Percentiles rank a stretch among this genome's conserved stretches.
phyloP scores from a whole-genome alignment of 2,888 invertebrate species.

The Cancer borealis region DNA sequence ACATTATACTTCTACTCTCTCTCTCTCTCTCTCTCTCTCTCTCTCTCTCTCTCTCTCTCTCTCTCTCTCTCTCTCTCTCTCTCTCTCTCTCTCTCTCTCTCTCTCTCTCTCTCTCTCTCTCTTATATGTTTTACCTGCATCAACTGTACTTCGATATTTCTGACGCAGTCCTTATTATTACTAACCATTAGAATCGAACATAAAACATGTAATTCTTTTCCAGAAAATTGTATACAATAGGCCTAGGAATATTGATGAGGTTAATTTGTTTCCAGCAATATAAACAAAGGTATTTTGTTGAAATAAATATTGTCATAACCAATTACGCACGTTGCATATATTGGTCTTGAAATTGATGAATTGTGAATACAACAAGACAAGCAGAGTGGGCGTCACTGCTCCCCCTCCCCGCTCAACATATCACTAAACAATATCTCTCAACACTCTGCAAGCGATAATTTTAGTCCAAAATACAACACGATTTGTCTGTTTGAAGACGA shows the following conservation, averaged over 20 bases:
- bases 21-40: slow-evolving; percentile 37
- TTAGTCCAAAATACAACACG: not conserved
- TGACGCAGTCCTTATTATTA: not conserved
- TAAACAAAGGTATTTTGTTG: not conserved
- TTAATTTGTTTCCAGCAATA: not conserved
- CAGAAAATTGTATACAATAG: not conserved
- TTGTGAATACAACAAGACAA: not conserved
- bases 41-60: slow-evolving; percentile 34
- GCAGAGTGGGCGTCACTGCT: not conserved
- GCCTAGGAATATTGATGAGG: not conserved
- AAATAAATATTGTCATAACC: not conserved
- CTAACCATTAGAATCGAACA: not conserved
- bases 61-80: slow-evolving; percentile 33
- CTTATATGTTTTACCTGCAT: too few relatives aligned
- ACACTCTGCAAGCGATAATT: not conserved
- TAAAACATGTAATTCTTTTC: not conserved
- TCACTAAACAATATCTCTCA: not conserved
- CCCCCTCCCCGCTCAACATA: not conserved
- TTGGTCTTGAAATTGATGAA: not conserved
- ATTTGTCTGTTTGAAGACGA: not conserved
- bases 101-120: too few relatives aligned
- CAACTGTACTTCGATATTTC: not conserved
- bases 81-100: not conserved
- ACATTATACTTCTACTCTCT: not conserved
- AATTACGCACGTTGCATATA: not conserved